These are phyloP conservation scores for Sceloporus undulatus DNA, from an alignment of 2,113 vertebrate genomes.

Conservation along the genomic window DNA sequence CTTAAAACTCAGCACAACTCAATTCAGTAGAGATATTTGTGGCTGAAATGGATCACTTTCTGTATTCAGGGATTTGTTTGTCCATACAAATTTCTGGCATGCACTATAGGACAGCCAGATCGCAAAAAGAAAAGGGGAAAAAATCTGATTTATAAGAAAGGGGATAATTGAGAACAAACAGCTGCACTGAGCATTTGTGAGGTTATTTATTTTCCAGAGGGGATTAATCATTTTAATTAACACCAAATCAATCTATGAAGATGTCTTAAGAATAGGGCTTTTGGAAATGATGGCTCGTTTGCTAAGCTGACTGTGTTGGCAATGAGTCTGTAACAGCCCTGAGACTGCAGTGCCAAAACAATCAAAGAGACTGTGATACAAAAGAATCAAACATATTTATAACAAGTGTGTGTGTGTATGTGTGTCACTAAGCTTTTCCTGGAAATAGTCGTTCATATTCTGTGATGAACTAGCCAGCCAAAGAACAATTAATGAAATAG, in stretches of 20 bases:
- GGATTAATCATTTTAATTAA: constrained; percentile 43
- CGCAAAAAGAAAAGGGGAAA: background rate
- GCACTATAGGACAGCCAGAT: constrained; percentile 1
- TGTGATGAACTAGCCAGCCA: background rate
- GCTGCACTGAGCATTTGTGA: constrained; percentile 20
- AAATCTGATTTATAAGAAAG: constrained; percentile 8
- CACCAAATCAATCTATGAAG: constrained; percentile 26
- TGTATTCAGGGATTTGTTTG: background rate
- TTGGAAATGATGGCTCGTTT: constrained; percentile 17
- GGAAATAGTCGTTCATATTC: background rate
- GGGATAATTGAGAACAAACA: constrained; percentile 25
- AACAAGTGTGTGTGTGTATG: background rate
- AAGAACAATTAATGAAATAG: background rate
- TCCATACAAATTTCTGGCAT: background rate
- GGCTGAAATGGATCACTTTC: background rate
- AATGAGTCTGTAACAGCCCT: constrained; percentile 13
- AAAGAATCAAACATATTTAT: constrained; percentile 25
- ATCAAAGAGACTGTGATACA: background rate
- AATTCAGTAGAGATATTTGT: background rate
- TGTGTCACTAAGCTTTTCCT: constrained; percentile 18
- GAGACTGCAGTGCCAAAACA: background rate
- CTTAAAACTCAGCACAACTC: background rate
- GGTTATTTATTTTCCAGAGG: constrained; percentile 23
- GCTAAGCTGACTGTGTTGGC: constrained; percentile 25
- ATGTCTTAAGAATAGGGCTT: constrained; percentile 31